A percentile compares a stretch with the other conserved stretches of the same genome.
phyloP scores from a whole-genome alignment of 2,888 invertebrate species.

The Salticus scenicus region DNA sequence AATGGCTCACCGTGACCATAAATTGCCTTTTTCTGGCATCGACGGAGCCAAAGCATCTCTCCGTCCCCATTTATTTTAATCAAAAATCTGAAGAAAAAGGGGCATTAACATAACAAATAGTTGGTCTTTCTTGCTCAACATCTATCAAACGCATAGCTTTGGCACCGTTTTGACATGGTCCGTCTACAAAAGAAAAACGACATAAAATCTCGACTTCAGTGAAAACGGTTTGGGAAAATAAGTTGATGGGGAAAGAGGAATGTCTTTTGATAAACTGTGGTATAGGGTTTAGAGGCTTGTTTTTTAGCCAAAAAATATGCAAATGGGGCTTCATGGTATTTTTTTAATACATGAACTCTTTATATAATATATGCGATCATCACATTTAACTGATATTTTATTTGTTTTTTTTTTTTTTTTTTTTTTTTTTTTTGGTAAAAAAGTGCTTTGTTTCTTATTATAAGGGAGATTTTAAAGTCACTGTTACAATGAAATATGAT shows the following conservation, averaged over 20 bases:
- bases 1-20: constrained; percentile 55
- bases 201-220: constrained; percentile 51
- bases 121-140: constrained; percentile 50
- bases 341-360: too few relatives aligned
- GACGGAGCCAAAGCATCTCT: constrained; percentile 55
- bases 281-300: constrained; percentile 35
- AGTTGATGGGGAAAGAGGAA: background rate
- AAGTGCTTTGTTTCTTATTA: background rate
- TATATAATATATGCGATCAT: too few relatives aligned
- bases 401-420: too few relatives aligned
- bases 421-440: constrained; percentile 27
- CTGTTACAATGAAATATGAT: background rate
- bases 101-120: constrained; percentile 69
- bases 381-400: too few relatives aligned
- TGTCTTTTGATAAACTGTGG: constrained; percentile 45
- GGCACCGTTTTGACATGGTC: constrained; percentile 68
- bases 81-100: constrained; percentile 31
- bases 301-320: too few relatives aligned
- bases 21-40: constrained; percentile 55
- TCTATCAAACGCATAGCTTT: constrained; percentile 49
- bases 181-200: constrained; percentile 55
- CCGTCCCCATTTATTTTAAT: constrained; percentile 62
- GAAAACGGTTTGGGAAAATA: constrained; percentile 48
- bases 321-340: constrained; percentile 55
- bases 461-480: background rate